Evolutionary conservation across 2,113 vertebrate species (phyloP), one percentile per base, ranked within the genome.

Genomic region (Hemiprocne comata): DNA sequence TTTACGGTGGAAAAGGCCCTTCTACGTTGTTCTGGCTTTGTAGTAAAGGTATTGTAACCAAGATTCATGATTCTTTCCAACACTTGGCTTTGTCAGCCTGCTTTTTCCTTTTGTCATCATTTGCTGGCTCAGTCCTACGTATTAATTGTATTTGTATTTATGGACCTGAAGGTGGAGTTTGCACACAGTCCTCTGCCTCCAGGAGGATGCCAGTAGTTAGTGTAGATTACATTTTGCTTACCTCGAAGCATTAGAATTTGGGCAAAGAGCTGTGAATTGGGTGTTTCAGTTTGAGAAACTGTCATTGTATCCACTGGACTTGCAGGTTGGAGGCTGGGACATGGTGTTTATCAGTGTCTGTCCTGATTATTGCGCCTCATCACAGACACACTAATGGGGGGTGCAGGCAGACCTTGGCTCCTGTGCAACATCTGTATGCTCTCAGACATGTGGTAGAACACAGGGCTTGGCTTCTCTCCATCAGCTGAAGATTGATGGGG

Each of bases 81-180:
- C 71, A 64, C 77, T 57, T 95, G n/a, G 85, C 36, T 91, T 67
- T 75, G 66, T 93, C 90, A 82, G 40, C 36, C 57, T 69, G 38
- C 25, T 79, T 89, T 89, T 80, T 67, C 83, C 31, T 62, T 96
- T 67, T 13, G 2, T 58, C 58, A 74, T 75, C 34, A 13, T 89
- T 80, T 91, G 54, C 91, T 92, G 80, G 79, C 58, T 95, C 62
- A 88, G 29, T 86, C 51, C 82, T 74, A 84, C 91, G 11, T 86
- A 61, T 94, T 75, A 87, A 93, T 50, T 75, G 80, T 94, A 50
- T 90, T 90, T 92, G 65, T 83, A 58, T 93, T 87, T 90, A 31
- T 62, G 78, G 76, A 77, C 70, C 87, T 85, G 50, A 70, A 76
- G 87, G 48, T 44, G 62, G 93, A 83, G 73, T 44, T 76, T 28